Evolutionary conservation across 2,113 vertebrate genomes (phyloP), one percentile per base, ranked within the genome.

Genomic region (Zapus hudsonius): DNA sequence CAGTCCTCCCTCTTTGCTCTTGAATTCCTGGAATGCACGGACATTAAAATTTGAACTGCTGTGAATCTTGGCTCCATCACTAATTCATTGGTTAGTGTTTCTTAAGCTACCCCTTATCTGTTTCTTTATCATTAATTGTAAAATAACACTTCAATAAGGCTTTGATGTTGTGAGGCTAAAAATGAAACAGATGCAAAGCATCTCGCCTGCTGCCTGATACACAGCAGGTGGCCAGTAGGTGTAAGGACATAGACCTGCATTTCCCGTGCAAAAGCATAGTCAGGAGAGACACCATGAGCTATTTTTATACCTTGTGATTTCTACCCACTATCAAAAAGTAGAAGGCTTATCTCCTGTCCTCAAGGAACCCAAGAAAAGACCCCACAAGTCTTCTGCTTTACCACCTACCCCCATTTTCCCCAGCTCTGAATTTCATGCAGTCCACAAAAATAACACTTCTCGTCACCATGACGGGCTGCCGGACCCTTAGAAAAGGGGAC

Each of bases 111-210:
- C 8, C 86, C 86, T 84, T 75, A 42, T 84, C 36, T 94, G 47
- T 10, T 78, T 70, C 42, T 91, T 87, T 75, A 87, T 36, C 33
- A 11, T 47, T 85, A 76, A 93, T 80, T 73, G 72, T 89, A 86
- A 95, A 92, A 90, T 78, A 83, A 61, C 67, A 81, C 66, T 63
- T 85, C 85, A 76, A 61, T 74, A 84, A 69, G 31, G 67, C 33
- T 6, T 38, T 33, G 38, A 52, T 79, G 47, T 20, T 63, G 55
- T n/a, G n/a, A 93, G 79, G 27, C 78, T 67, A 85, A 80, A 82
- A 75, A 42, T 64, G 42, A 10, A 92, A 38, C n/a, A n/a, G 29
- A 61, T n/a, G n/a, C 67, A 42, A 73, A 42, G 38, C 8, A 27
- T n/a, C 89, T 38, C 57, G 31, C 47, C 59, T 19, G 23, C 66